Conservation (phyloP, 2,888 invertebrate species). For the Himalopsyche tibetana region DNA sequence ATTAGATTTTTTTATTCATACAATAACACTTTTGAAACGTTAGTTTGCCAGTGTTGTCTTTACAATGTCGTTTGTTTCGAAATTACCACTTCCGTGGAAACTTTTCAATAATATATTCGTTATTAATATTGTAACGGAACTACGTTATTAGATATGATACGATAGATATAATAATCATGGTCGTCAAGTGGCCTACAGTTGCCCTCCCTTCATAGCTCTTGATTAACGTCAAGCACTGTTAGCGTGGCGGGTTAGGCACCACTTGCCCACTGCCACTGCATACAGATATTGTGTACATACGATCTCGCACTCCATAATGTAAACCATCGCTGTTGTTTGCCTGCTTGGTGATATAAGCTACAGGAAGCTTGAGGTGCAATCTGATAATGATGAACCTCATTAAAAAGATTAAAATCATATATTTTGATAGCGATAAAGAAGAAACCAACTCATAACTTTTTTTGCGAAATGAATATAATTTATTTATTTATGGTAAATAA, state of each 20-base stretch:
- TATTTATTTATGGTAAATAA: too few species aligned
- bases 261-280: conserved; percentile 7
- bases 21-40: too few species aligned
- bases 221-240: conserved; percentile 40
- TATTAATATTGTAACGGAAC: neutral
- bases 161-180: conserved; percentile 35
- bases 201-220: conserved; percentile 28
- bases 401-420: conserved; percentile 3
- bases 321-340: neutral
- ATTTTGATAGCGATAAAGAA: too few species aligned
- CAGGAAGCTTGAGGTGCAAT: neutral
- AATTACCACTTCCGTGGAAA: too few species aligned
- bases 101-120: too few species aligned
- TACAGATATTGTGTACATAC: conserved; percentile 4
- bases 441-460: too few species aligned
- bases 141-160: neutral
- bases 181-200: conserved; percentile 20
- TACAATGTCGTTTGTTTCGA: too few species aligned
- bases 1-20: too few species aligned
- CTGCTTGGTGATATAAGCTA: neutral
- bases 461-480: too few species aligned
- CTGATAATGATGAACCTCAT: neutral
- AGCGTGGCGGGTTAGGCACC: conserved; percentile 13
- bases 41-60: too few species aligned
- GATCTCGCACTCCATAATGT: conserved; percentile 23